Evolutionary conservation across 2,888 invertebrate genomes (phyloP).

Genomic region (Scaptomyza caliginosa): DNA sequence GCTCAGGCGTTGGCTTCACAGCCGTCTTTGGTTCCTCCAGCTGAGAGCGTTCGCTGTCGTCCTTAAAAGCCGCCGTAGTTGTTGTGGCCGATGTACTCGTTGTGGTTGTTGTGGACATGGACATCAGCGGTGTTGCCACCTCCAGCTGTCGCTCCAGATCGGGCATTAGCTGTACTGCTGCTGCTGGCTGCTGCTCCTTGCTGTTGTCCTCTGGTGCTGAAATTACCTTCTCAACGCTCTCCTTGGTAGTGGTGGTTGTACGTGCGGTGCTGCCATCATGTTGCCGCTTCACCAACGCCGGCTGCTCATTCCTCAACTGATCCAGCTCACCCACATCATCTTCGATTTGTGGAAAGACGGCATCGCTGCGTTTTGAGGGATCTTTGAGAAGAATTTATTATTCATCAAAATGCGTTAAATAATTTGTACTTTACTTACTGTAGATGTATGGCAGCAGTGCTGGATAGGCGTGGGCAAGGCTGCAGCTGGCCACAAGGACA

Average conservation of each 20-base stretch:
- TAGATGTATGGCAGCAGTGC: constrained; percentile 75
- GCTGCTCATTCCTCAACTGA: constrained; percentile 67
- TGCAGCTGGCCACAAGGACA: constrained; percentile 69
- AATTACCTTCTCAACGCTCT: constrained; percentile 62
- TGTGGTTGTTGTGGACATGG: constrained; percentile 63
- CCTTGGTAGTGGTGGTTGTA: constrained; percentile 65
- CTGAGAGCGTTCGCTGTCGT: constrained; percentile 64
- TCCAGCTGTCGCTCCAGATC: constrained; percentile 82
- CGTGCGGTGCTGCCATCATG: constrained; percentile 53
- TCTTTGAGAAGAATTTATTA: constrained; percentile 17
- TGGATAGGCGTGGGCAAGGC: constrained; percentile 77
- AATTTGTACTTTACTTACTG: constrained; percentile 45
- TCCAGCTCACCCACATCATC: constrained; percentile 85
- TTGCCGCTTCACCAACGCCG: constrained; percentile 45
- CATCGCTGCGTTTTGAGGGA: constrained; percentile 53
- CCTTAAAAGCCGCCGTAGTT: constrained; percentile 69
- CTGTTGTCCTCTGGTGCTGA: constrained; percentile 48
- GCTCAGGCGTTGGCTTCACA: constrained; percentile 51
- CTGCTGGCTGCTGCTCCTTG: constrained; percentile 14
- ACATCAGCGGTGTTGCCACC: constrained; percentile 75
- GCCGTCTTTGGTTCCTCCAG: constrained; percentile 68
- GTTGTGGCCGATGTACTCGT: constrained; percentile 68
- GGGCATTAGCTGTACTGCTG: constrained; percentile 52
- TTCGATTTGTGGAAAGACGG: constrained; percentile 82
- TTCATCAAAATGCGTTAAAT: background rate